Percentiles rank a stretch among this genome's conserved stretches.
These are phyloP conservation scores for Xylota sylvarum DNA, from an alignment of 2,888 invertebrate species.

Conservation along the genomic window DNA sequence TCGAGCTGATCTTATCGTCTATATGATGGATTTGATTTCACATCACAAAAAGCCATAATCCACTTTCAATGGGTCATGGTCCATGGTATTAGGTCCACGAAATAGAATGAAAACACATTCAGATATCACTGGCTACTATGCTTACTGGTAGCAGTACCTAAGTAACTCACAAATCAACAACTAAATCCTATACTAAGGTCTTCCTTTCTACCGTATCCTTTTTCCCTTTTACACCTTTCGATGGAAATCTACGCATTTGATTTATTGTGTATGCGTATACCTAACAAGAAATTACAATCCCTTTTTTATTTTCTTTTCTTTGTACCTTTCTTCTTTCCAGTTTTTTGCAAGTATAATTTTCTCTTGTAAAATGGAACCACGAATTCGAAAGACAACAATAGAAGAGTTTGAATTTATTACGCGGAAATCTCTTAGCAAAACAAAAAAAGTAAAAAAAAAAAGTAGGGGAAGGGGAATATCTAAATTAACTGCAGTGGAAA, in stretches of 20 bases:
- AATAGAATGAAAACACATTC: not conserved
- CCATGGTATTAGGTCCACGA: too few species aligned
- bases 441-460: not conserved
- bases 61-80: too few species aligned
- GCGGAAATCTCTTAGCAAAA: conserved; percentile 35
- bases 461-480: conserved; percentile 28
- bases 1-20: too few species aligned
- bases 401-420: conserved; percentile 1
- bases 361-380: conserved; percentile 41
- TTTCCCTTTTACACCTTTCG: not conserved
- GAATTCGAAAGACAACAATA: conserved; percentile 16
- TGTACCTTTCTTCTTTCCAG: conserved; percentile 39
- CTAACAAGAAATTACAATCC: conserved; percentile 22
- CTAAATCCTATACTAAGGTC: not conserved
- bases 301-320: conserved; percentile 25
- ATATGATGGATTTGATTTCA: too few species aligned
- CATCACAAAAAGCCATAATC: too few species aligned
- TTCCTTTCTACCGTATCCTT: not conserved
- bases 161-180: too few species aligned
- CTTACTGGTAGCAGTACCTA: too few species aligned
- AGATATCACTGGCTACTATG: not conserved
- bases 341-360: conserved; percentile 12
- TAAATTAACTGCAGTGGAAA: conserved; percentile 6
- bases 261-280: conserved; percentile 13
- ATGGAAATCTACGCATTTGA: not conserved